Percentiles rank a stretch among this genome's conserved stretches.
Conservation (phyloP, 2,797 vertebrate genomes). For the Lateolabrax maculatus region DNA sequence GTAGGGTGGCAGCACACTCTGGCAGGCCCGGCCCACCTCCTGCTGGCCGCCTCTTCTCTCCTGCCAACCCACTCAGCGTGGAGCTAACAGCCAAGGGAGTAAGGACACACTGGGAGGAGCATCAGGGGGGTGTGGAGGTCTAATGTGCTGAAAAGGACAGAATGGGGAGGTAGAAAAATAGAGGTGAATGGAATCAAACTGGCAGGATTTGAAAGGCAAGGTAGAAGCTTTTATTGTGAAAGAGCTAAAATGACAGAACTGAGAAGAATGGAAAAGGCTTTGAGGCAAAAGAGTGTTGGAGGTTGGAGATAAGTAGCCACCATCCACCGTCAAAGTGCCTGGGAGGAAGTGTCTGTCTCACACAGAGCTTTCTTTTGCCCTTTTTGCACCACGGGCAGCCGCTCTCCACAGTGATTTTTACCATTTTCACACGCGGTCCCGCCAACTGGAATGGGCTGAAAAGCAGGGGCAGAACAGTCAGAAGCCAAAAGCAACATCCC, state of each 20-base stretch:
- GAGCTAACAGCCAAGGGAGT: conserved; percentile 60
- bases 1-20: conserved; percentile 57
- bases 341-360: conserved; percentile 42
- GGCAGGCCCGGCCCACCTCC: conserved; percentile 65
- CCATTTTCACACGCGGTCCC: conserved; percentile 12
- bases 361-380: conserved; percentile 17
- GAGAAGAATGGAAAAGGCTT: conserved; percentile 35
- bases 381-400: conserved; percentile 18
- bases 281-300: conserved; percentile 39
- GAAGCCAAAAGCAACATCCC: conserved; percentile 15
- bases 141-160: conserved; percentile 10
- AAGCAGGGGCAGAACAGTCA: conserved; percentile 30
- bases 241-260: conserved; percentile 9
- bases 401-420: not conserved
- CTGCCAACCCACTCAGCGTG: conserved; percentile 73
- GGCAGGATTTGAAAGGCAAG: conserved; percentile 36
- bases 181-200: conserved; percentile 43
- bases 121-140: conserved; percentile 1
- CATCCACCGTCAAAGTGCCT: conserved; percentile 19
- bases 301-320: conserved; percentile 46
- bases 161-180: not conserved
- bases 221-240: conserved; percentile 38
- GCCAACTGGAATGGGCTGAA: conserved; percentile 45
- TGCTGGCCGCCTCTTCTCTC: conserved; percentile 61
- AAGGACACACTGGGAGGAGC: conserved; percentile 49